Conservation (phyloP, 2,888 invertebrate species). For the Hyposoter didymator region DNA sequence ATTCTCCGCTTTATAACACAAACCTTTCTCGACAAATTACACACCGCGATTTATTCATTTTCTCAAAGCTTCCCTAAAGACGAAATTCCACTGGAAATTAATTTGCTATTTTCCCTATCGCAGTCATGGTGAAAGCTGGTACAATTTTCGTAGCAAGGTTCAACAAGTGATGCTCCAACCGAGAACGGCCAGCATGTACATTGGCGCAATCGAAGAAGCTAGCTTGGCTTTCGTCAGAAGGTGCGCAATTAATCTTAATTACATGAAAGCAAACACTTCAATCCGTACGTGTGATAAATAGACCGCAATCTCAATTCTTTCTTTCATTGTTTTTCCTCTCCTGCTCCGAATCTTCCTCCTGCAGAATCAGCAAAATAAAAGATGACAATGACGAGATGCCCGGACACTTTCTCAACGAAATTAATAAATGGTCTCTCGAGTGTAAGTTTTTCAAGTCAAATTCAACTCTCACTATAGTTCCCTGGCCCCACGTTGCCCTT, state of each 20-base stretch:
- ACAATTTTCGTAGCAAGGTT: conserved; percentile 90
- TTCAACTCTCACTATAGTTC: background rate
- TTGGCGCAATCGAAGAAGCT: conserved; percentile 89
- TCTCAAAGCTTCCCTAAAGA: background rate
- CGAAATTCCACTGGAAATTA: conserved; percentile 14
- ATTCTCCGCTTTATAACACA: background rate
- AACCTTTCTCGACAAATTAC: background rate
- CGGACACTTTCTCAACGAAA: conserved; percentile 88
- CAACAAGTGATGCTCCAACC: conserved; percentile 92
- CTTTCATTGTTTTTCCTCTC: background rate
- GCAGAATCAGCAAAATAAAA: conserved; percentile 86
- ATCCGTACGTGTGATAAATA: conserved; percentile 3
- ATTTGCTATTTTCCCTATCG: conserved; percentile 68
- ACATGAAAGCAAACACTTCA: conserved; percentile 35
- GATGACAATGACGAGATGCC: conserved; percentile 87
- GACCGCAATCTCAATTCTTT: background rate
- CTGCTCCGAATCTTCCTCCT: conserved; percentile 20
- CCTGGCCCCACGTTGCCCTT: too few relatives aligned
- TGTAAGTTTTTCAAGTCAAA: conserved; percentile 85
- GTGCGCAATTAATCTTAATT: conserved; percentile 81
- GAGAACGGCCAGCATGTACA: conserved; percentile 89
- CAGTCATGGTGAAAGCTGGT: conserved; percentile 94
- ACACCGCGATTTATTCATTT: background rate
- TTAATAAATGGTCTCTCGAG: conserved; percentile 93
- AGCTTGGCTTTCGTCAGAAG: conserved; percentile 89